Conservation (phyloP, 1,140 invertebrate genomes). For the Leptinotarsa undecemlineata region DNA sequence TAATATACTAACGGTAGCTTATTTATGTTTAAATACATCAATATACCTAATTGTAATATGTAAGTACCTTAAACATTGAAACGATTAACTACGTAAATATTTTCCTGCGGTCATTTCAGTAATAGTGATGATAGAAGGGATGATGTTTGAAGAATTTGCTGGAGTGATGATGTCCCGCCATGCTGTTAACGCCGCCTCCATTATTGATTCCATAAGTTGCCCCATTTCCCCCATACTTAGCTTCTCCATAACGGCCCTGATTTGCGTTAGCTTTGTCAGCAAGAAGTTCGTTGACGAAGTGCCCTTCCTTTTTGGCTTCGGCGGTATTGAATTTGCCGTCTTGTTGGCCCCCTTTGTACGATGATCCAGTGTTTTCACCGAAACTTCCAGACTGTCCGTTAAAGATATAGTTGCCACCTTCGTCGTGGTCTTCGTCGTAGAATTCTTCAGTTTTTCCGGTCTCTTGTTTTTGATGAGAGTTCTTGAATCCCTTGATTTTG, state of each 20-base stretch:
- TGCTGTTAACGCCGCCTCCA: conserved; percentile 61
- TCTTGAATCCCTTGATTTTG: conserved; percentile 66
- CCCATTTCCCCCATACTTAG: conserved; percentile 59
- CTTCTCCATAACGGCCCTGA: conserved; percentile 61
- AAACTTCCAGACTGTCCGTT: conserved; percentile 58
- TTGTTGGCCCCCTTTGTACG: conserved; percentile 62
- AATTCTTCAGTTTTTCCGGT: conserved; percentile 67
- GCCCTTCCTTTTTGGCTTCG: conserved; percentile 60
- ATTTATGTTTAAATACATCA: too few relatives aligned
- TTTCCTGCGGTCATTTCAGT: conserved; percentile 6
- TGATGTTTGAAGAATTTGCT: conserved; percentile 38
- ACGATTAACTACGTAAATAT: too few relatives aligned
- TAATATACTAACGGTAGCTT: too few relatives aligned
- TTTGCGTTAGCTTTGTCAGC: conserved; percentile 60
- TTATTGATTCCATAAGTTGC: conserved; percentile 61
- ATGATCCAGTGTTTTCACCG: conserved; percentile 59
- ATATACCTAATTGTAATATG: too few relatives aligned
- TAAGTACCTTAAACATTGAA: too few relatives aligned
- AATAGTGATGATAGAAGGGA: conserved; percentile 36
- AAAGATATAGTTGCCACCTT: conserved; percentile 61
- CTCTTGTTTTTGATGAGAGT: conserved; percentile 69
- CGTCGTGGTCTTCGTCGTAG: conserved; percentile 68
- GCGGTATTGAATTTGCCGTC: conserved; percentile 60
- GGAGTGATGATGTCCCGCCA: conserved; percentile 59
- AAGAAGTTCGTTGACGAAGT: conserved; percentile 59